phyloP scores from a whole-genome alignment of 2,888 invertebrate genomes.

The Lasioglossum calceatum region DNA sequence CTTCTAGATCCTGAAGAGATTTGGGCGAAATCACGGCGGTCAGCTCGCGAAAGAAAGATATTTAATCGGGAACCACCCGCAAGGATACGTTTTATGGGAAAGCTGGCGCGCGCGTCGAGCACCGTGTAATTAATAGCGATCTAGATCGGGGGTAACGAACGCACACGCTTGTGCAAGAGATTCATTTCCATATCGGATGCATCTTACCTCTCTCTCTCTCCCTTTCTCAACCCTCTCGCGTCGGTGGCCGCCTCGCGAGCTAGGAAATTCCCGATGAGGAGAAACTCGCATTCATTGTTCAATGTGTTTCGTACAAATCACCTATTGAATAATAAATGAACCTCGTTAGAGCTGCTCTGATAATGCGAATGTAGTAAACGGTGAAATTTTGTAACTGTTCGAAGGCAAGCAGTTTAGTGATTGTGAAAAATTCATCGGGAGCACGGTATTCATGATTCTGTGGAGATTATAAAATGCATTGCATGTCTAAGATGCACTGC shows the following conservation, averaged over 20 bases:
- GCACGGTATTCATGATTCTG: not conserved
- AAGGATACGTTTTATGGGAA: constrained; percentile 12
- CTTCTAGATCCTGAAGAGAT: not conserved
- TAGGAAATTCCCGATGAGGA: not conserved
- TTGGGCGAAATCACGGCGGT: not conserved
- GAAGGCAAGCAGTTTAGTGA: not conserved
- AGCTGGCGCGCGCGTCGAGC: constrained; percentile 29
- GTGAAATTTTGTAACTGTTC: not conserved
- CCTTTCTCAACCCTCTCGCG: not conserved
- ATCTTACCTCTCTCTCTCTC: constrained; percentile 20
- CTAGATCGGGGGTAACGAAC: constrained; percentile 44
- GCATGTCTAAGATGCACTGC: not conserved
- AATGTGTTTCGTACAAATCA: not conserved
- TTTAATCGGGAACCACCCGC: not conserved
- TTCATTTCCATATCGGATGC: constrained; percentile 53
- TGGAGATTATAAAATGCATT: not conserved
- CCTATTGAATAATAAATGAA: not conserved
- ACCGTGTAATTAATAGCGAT: constrained; percentile 57
- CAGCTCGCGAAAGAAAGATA: constrained; percentile 5
- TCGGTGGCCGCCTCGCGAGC: not conserved
- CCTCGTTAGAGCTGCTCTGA: not conserved
- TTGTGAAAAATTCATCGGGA: not conserved
- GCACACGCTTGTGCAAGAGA: constrained; percentile 24
- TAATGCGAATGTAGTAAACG: not conserved
- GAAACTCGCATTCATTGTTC: not conserved